Base-by-base conservation (phyloP, 1,140 invertebrate genomes). In the Hermatobates lingyangjiaoensis region DNA sequence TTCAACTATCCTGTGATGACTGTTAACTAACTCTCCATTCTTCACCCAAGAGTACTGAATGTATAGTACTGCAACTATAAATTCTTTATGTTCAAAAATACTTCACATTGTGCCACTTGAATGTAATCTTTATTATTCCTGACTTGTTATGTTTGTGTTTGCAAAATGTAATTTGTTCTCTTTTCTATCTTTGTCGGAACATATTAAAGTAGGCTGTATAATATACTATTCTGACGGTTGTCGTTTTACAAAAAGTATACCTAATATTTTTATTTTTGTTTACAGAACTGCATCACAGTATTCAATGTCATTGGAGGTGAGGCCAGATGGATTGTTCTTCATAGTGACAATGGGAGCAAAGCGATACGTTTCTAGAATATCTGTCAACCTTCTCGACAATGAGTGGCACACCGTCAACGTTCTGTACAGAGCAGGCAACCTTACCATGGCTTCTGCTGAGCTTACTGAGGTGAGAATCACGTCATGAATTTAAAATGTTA, bases 371-470 rank as follows among this genome's bases (percentile, higher is more conserved):
- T 73, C 75, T 1, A 68, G 65, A 46, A 65, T 86, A n/a, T 70
- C 68, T 46, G 75, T 73, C 27, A 73, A 75, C 56, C 73, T 82
- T 50, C 67, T 85, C 14, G 77, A 87, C 67, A 87, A 87, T 66
- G 72, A 68, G 57, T 88, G 85, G 85, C 81, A 87, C 64, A 79
- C 72, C 58, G 75, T 83, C n/a, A 76, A 76, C 59, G 65, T 85
- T 15, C 65, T 74, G 34, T 80, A 76, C 62, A 69, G 73, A 56
- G 67, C 79, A 26, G 78, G 77, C 2, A 79, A 80, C 64, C 68
- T 81, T 12, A 77, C 75, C 2, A 64, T 83, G 45, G 70, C 66
- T 58, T 66, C 74, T 3, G 68, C 72, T 54, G 69, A 70, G n/a
- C 66, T 74, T 47, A 64, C 64, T 10, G 66, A 69, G 62, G 71